A percentile compares a stretch with the other conserved stretches of the same genome.
These are phyloP conservation scores for Periparus ater DNA, from an alignment of 2,797 vertebrate genomes.

Conservation along the genomic window DNA sequence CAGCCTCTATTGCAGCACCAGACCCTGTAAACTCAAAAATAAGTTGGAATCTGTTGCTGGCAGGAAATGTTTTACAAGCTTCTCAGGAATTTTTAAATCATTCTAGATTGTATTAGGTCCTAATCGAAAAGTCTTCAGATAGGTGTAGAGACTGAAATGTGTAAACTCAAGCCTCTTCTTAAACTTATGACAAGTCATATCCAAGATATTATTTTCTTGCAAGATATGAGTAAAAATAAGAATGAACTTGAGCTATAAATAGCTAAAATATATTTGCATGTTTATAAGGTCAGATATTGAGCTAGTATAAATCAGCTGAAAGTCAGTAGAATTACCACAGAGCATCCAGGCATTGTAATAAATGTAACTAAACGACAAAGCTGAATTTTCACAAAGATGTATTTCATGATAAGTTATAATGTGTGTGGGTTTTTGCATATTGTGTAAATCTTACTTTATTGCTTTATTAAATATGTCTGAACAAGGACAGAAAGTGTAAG, in stretches of 20 bases:
- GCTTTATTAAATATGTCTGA: slow-evolving; percentile 32
- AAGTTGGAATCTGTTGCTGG: background rate
- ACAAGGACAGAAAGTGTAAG: slow-evolving; percentile 36
- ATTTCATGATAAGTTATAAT: slow-evolving; percentile 9
- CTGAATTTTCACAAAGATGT: slow-evolving; percentile 11
- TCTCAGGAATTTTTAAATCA: background rate
- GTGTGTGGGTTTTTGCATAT: background rate
- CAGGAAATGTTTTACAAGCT: background rate
- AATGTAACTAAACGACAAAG: slow-evolving; percentile 37
- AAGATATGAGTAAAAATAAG: background rate
- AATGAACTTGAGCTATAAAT: slow-evolving; percentile 33
- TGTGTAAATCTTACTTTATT: slow-evolving; percentile 46
- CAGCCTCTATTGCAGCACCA: background rate
- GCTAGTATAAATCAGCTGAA: slow-evolving; percentile 38
- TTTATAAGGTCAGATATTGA: slow-evolving; percentile 56
- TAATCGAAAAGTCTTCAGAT: background rate
- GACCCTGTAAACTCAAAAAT: background rate
- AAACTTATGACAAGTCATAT: slow-evolving; percentile 21
- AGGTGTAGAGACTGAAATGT: background rate
- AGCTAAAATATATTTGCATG: slow-evolving; percentile 34
- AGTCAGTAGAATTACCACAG: slow-evolving; percentile 21
- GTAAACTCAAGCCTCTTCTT: background rate
- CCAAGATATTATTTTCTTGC: background rate
- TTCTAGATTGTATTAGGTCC: background rate
- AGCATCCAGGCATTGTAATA: slow-evolving; percentile 28